A percentile compares a stretch with the other conserved stretches of the same genome.
phyloP scores from a whole-genome alignment of 2,888 invertebrate genomes.

The Epinotia demarniana region DNA sequence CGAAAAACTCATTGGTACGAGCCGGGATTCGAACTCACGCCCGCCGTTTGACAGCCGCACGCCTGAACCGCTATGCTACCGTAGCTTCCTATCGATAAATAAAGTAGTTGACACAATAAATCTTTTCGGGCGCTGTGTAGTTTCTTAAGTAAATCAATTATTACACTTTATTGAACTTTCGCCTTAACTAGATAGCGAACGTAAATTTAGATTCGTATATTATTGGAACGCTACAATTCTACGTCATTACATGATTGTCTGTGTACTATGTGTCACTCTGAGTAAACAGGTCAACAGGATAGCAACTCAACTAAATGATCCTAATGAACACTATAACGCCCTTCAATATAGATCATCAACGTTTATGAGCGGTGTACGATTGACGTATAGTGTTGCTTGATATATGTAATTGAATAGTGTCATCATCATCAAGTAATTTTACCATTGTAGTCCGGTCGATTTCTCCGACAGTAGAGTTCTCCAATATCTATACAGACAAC shows the following conservation, averaged over 20 bases:
- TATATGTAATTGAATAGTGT: background rate
- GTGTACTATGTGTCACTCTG: conserved; percentile 42
- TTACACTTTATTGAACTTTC: background rate
- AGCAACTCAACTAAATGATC: conserved; percentile 51
- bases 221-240: conserved; percentile 48
- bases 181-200: conserved; percentile 26
- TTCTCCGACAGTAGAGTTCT: no score
- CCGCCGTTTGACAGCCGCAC: no score
- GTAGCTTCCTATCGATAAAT: no score
- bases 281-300: conserved; percentile 57
- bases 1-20: no score
- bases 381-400: conserved; percentile 20
- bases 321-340: conserved; percentile 25
- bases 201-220: conserved; percentile 40
- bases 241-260: conserved; percentile 45
- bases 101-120: no score
- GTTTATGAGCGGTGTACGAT: conserved; percentile 14
- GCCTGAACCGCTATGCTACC: no score
- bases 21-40: no score
- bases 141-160: background rate
- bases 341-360: conserved; percentile 32
- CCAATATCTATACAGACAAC: no score
- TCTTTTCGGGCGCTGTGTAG: no score
- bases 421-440: background rate
- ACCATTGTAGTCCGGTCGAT: background rate